Evolutionary conservation across 1,140 invertebrate species (phyloP).

Genomic region (Steinernema khuongi): DNA sequence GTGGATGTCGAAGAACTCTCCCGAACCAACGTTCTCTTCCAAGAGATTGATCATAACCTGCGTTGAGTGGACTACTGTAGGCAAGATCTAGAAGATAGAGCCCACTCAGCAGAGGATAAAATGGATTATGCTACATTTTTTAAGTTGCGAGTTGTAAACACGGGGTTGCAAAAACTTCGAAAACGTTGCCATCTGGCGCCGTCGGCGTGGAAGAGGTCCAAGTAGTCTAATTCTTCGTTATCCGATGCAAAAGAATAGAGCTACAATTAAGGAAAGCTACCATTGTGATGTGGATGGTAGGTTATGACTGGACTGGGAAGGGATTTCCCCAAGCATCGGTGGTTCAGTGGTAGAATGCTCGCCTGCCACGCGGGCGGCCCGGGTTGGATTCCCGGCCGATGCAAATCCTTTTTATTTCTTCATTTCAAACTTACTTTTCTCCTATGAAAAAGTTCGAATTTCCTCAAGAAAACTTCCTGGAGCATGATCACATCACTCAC

Average conservation of each 20-base stretch:
- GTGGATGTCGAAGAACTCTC: constrained; percentile 17
- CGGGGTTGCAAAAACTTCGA: not conserved
- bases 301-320: too few relatives aligned
- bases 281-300: not conserved
- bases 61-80: constrained; percentile 11
- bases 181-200: constrained; percentile 17
- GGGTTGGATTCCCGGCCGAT: constrained; percentile 76
- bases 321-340: too few relatives aligned
- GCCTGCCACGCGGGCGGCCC: constrained; percentile 82
- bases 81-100: not conserved
- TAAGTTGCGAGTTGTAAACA: not conserved
- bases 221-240: not conserved
- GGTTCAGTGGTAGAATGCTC: constrained; percentile 88
- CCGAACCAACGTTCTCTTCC: not conserved
- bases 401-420: too few relatives aligned
- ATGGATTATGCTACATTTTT: constrained; percentile 20
- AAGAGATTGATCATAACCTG: not conserved
- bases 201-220: not conserved
- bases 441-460: constrained; percentile 19
- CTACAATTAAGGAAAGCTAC: not conserved
- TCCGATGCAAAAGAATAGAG: not conserved
- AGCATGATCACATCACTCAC: constrained; percentile 33
- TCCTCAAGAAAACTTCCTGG: constrained; percentile 29
- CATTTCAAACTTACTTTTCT: constrained; percentile 3
- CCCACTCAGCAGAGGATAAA: not conserved